Percentiles rank a stretch among this genome's conserved stretches.
phyloP scores from a whole-genome alignment of 2,888 invertebrate species.

The Cetonia aurata region DNA sequence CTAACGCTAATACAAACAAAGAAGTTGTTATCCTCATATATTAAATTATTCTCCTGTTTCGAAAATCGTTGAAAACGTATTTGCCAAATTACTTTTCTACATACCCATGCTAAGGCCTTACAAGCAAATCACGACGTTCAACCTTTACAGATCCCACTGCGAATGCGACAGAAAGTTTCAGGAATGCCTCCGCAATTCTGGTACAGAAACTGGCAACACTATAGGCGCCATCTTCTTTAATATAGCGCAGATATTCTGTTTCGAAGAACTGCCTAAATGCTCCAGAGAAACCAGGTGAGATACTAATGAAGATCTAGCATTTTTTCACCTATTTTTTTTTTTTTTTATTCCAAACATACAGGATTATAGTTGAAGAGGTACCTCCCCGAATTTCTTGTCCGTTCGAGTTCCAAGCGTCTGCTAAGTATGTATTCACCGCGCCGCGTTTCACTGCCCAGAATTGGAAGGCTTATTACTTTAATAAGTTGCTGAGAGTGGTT shows the following conservation, averaged over 20 bases:
- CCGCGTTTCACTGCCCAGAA: conserved; percentile 41
- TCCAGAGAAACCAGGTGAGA: conserved; percentile 71
- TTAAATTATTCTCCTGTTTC: too few relatives aligned
- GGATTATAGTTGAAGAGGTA: conserved; percentile 3
- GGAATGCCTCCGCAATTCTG: conserved; percentile 75
- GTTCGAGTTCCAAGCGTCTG: conserved; percentile 36
- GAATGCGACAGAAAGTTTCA: conserved; percentile 81
- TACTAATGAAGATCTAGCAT: conserved; percentile 43
- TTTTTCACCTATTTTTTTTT: neutral
- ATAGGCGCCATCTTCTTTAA: conserved; percentile 83
- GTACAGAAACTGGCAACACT: conserved; percentile 78
- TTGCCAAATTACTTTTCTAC: too few relatives aligned
- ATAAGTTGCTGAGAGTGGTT: conserved; percentile 27
- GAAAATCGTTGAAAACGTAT: too few relatives aligned
- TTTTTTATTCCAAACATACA: conserved; percentile 26
- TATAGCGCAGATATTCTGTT: conserved; percentile 79
- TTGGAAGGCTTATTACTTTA: conserved; percentile 24
- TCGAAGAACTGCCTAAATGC: conserved; percentile 68
- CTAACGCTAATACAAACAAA: too few relatives aligned
- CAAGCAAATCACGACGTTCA: too few relatives aligned
- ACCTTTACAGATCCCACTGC: conserved; percentile 76
- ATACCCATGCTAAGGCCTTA: too few relatives aligned
- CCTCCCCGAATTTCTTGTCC: conserved; percentile 29
- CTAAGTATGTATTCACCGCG: conserved; percentile 41
- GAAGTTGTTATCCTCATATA: too few relatives aligned